Evolutionary conservation across 2,113 vertebrate species (phyloP).

Genomic region (Parotia lawesii): DNA sequence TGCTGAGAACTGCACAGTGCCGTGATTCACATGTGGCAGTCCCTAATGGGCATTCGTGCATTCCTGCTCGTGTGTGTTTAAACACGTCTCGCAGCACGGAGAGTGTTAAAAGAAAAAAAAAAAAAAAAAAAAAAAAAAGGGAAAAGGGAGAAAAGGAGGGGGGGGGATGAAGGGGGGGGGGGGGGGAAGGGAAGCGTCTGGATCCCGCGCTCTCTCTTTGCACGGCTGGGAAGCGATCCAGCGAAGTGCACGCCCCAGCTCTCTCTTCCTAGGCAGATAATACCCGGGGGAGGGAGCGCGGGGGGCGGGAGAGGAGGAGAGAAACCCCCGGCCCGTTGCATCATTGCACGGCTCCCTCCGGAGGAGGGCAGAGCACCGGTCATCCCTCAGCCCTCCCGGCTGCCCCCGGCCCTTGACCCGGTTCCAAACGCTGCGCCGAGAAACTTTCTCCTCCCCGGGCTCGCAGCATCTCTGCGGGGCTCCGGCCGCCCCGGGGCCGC

Average conservation of each 20-base stretch:
- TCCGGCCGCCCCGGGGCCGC: background rate
- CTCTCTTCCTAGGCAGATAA: constrained; percentile 33
- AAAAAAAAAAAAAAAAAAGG: too few species aligned
- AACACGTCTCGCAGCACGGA: constrained; percentile 31
- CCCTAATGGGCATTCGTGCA: constrained; percentile 70
- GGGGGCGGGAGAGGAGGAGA: constrained; percentile 25
- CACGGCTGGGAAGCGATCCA: constrained; percentile 45
- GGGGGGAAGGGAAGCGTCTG: background rate
- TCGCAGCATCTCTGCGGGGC: background rate
- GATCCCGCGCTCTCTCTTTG: constrained; percentile 22
- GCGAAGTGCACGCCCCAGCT: constrained; percentile 47
- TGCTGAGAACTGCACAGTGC: constrained; percentile 78
- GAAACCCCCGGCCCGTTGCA: constrained; percentile 36
- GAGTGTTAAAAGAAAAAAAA: background rate
- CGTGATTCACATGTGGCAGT: constrained; percentile 63
- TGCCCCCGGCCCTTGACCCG: background rate
- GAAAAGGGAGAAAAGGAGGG: too few species aligned
- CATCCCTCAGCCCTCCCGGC: background rate
- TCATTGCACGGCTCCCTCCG: constrained; percentile 26
- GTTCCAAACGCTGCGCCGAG: background rate
- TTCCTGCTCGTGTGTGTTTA: constrained; percentile 53
- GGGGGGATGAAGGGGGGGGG: background rate
- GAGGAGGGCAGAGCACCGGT: background rate
- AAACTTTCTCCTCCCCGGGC: constrained; percentile 9
- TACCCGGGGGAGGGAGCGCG: background rate